Evolutionary conservation across 1,140 invertebrate genomes (phyloP).

Genomic region (Drosophila subobscura): DNA sequence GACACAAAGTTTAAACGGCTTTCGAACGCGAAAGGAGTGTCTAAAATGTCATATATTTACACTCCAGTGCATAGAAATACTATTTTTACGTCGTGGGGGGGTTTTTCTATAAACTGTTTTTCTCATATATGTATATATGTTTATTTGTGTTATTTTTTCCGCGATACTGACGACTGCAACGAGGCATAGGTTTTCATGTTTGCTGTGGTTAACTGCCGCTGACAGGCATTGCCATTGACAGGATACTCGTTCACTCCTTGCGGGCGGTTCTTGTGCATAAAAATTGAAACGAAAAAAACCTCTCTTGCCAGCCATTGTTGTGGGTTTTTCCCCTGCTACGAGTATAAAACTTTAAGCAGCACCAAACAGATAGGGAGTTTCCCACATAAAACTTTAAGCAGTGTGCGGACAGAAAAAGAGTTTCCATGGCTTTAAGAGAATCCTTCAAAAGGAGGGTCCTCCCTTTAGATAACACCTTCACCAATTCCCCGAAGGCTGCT

Average conservation of each 20-base stretch:
- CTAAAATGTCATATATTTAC: constrained; percentile 6
- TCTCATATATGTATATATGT: neutral
- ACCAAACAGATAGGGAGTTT: too few relatives aligned
- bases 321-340: too few relatives aligned
- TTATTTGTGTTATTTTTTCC: constrained; percentile 32
- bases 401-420: too few relatives aligned
- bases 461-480: constrained; percentile 12
- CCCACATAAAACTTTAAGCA: too few relatives aligned
- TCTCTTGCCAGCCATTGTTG: too few relatives aligned
- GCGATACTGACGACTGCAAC: constrained; percentile 34
- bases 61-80: constrained; percentile 16
- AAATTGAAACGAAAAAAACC: constrained; percentile 9
- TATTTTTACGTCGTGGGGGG: constrained; percentile 13
- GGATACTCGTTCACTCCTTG: neutral
- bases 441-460: too few relatives aligned
- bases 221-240: constrained; percentile 40
- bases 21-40: neutral
- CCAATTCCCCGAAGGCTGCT: too few relatives aligned
- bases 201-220: constrained; percentile 26
- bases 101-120: constrained; percentile 10
- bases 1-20: constrained; percentile 20
- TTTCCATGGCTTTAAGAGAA: too few relatives aligned
- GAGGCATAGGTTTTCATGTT: constrained; percentile 9
- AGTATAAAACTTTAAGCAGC: too few relatives aligned
- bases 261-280: constrained; percentile 9